Evolutionary conservation across 2,113 vertebrate genomes (phyloP).

Genomic region (Sminthopsis crassicaudata): DNA sequence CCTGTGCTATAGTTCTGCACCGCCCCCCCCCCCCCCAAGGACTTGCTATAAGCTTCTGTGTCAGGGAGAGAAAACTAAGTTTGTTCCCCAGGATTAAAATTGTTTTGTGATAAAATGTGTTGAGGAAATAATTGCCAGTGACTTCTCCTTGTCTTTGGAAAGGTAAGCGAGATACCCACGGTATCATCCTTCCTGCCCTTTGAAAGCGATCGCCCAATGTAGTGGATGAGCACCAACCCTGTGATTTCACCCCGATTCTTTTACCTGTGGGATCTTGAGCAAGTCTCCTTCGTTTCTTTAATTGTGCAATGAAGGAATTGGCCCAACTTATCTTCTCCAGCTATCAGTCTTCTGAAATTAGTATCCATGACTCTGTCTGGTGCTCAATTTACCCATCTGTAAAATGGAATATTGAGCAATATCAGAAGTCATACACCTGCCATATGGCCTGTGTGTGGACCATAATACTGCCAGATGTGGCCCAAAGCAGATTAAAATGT

Average conservation of each 20-base stretch:
- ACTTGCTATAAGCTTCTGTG: conserved; percentile 7
- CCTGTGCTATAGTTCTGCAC: background rate
- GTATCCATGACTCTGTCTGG: background rate
- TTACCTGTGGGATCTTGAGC: background rate
- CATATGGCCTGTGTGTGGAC: background rate
- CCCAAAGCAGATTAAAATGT: background rate
- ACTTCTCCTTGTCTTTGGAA: background rate
- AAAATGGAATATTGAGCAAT: background rate
- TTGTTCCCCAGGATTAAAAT: conserved; percentile 2
- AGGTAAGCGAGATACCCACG: background rate
- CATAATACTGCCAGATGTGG: background rate
- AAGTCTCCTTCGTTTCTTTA: background rate
- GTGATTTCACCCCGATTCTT: background rate
- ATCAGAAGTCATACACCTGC: background rate
- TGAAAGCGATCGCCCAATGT: background rate
- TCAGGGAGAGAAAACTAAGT: fast-evolving
- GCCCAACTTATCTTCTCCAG: background rate
- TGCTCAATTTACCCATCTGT: background rate
- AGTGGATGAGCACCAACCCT: background rate
- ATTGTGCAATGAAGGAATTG: background rate
- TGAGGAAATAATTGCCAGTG: background rate
- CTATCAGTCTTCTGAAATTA: background rate
- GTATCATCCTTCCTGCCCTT: background rate
- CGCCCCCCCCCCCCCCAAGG: background rate
- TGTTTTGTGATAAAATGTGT: background rate